Evolutionary conservation across 2,113 vertebrate species (phyloP), one percentile per base, ranked within the genome.

Genomic region (Sceloporus undulatus): DNA sequence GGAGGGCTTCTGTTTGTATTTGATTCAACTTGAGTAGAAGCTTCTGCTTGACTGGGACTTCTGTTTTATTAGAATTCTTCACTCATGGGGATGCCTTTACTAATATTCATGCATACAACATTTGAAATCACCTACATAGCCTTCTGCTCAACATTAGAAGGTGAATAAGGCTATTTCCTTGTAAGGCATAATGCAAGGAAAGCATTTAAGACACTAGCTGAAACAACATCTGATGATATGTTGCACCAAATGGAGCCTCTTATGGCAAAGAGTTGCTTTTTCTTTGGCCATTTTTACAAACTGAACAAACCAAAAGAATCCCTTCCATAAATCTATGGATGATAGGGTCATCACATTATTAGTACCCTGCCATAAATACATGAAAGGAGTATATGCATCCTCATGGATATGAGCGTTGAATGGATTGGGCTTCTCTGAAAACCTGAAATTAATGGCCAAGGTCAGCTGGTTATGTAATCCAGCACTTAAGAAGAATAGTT

Each of bases 241-340:
- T 23, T 68, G 65, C 23, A 68, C 29, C 29, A 38, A 29, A 74
- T 38, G n/a, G 14, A 38, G 34, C 16, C 73, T 14, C 0, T 34
- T 38, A 6, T 23, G 38, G 18, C 21, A 40, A 76, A 75, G 34
- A 5, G 6, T 6, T 38, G 18, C 14, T 40, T 34, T 34, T 34
- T 11, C 29, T 5, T 76, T 6, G 74, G 40, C 19, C 34, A 76
- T 76, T 42, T 76, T 42, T 76, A 73, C 10, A 13, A 73, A 19
- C 2, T 76, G 13, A 34, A 1, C 8, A 8, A 34, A 40, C 3
- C 11, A 1, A 75, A 76, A 21, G 0, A 2, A 18, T 4, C 27
- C 2, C 2, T 42, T 76, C 5, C 38, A 40, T 38, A 76, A 23
- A 76, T 23, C 11, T 14, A 76, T 23, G 2, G 74, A 42, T 23